phyloP scores from a whole-genome alignment of 2,888 invertebrate species.

The Phoenoteleia sp. region DNA sequence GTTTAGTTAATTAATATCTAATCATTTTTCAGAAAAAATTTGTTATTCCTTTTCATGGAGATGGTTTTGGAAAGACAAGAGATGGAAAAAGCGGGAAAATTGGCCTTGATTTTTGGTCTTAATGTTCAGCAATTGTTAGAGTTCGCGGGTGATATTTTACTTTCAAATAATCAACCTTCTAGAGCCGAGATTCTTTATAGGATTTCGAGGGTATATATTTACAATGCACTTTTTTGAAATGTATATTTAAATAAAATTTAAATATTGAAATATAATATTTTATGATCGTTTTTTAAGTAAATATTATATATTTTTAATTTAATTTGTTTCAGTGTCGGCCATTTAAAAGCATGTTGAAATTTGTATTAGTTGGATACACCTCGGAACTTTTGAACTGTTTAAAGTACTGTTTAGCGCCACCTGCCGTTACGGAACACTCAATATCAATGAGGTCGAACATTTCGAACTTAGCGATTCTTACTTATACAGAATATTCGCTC shows the following conservation, averaged over 20 bases:
- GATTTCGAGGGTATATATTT: conserved; percentile 90
- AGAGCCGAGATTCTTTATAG: conserved; percentile 94
- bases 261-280: conserved; percentile 4
- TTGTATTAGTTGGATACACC: conserved; percentile 89
- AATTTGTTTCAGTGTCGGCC: conserved; percentile 87
- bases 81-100: conserved; percentile 88
- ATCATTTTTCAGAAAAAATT: conserved; percentile 84
- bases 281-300: no score
- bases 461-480: conserved; percentile 90
- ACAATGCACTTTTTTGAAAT: no score
- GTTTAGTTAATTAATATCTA: neutral
- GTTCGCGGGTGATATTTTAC: conserved; percentile 93
- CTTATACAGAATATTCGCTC: conserved; percentile 88
- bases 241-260: no score
- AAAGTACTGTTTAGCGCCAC: conserved; percentile 87
- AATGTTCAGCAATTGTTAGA: conserved; percentile 91
- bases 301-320: no score
- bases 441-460: conserved; percentile 89
- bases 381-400: conserved; percentile 89
- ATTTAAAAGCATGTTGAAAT: conserved; percentile 89
- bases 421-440: conserved; percentile 88
- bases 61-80: conserved; percentile 88
- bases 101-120: conserved; percentile 89
- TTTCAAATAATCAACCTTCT: conserved; percentile 91
- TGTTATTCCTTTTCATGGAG: conserved; percentile 88